These are phyloP conservation scores for Acheta domesticus DNA, from an alignment of 2,888 invertebrate genomes.

Conservation along the genomic window DNA sequence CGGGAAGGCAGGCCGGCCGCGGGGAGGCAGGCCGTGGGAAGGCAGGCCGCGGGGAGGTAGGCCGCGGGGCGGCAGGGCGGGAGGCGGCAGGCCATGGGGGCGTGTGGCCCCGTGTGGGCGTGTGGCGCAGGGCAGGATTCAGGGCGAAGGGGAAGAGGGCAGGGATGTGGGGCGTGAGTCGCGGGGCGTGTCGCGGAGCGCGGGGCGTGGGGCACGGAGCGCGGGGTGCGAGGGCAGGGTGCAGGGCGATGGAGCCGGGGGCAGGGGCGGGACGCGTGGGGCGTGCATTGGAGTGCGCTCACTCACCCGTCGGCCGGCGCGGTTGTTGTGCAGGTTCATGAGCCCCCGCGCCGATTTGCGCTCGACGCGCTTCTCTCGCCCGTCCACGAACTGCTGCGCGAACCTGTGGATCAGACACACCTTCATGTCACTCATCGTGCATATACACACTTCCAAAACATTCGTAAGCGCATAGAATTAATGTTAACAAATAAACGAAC, in stretches of 20 bases:
- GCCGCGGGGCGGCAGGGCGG: too few species aligned
- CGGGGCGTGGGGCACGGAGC: neutral
- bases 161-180: neutral
- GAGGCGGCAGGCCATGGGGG: too few species aligned
- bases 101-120: too few species aligned
- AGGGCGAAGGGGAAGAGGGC: neutral
- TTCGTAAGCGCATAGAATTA: too few species aligned
- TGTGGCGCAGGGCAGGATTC: too few species aligned
- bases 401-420: constrained; percentile 58
- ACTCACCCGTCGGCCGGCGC: constrained; percentile 91
- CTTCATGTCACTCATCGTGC: too few species aligned
- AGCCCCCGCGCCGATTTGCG: constrained; percentile 79
- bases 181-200: neutral
- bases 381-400: constrained; percentile 92
- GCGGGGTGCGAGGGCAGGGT: neutral
- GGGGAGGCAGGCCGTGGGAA: too few species aligned
- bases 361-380: constrained; percentile 70
- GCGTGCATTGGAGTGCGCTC: neutral
- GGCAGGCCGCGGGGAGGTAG: too few species aligned
- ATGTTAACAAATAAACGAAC: too few species aligned
- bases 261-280: neutral
- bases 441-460: too few species aligned
- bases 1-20: too few species aligned
- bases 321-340: constrained; percentile 98
- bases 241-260: neutral